Evolutionary conservation across 2,797 vertebrate species (phyloP).

Genomic region (Clamator glandarius): DNA sequence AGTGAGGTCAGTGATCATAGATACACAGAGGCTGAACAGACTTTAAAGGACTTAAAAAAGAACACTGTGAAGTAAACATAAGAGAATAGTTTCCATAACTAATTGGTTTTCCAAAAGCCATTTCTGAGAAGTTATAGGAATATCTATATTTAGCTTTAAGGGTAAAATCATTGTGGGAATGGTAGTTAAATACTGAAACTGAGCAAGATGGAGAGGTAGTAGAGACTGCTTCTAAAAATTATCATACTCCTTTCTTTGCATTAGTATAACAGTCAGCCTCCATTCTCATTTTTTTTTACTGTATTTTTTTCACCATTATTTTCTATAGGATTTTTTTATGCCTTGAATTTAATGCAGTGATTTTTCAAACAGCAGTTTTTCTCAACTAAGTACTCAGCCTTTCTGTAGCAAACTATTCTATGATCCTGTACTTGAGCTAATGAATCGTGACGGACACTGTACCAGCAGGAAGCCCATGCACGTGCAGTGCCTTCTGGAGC

Average conservation of each 20-base stretch:
- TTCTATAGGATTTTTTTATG: background rate
- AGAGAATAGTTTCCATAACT: background rate
- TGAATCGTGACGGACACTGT: background rate
- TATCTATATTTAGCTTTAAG: background rate
- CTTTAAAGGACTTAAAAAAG: background rate
- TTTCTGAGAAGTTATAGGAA: background rate
- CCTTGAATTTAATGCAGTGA: background rate
- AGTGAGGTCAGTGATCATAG: background rate
- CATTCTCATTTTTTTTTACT: background rate
- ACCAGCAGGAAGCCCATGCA: background rate
- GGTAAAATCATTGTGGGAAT: background rate
- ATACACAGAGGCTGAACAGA: background rate
- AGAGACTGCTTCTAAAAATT: background rate
- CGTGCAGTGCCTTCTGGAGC: background rate
- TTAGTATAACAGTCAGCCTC: background rate
- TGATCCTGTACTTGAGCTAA: rapidly evolving
- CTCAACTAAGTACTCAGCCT: background rate
- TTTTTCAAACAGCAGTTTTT: background rate
- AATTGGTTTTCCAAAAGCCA: background rate
- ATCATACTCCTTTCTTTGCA: background rate
- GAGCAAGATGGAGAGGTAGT: background rate
- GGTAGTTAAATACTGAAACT: background rate
- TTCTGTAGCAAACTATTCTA: background rate
- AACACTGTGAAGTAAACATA: background rate
- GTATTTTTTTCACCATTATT: background rate